Base-by-base conservation (phyloP, 2,797 vertebrate genomes). In the Chelon auratus region DNA sequence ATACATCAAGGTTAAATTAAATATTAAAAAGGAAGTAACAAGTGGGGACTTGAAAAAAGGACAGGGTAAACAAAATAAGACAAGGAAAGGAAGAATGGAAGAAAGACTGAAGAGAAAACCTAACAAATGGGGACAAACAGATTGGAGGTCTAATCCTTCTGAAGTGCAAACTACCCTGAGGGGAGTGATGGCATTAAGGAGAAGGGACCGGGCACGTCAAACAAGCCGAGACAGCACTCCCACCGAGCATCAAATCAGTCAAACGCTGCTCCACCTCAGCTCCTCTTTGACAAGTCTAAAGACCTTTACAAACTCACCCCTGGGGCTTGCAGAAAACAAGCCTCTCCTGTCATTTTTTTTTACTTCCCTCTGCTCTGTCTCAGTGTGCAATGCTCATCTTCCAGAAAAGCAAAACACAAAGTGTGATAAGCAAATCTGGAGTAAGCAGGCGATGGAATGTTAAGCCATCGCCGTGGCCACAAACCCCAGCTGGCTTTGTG, bases 211-310 rank as follows among this genome's bases (percentile, higher is more conserved):
- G 83, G 87, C 82, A 87, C 47, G 72, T 80, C 78, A 1, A 57
- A 88, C 91, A 91, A 87, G 88, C 85, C 65, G 54, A 40, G 82
- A 87, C 91, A 90, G 69, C 65, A 22, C 77, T 83, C 78, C 80
- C 67, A 59, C 74, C 45, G 22, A 75, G 77, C 67, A 76, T 26
- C 67, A 58, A 84, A 63, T 12, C 82, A 68, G 63, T 60, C 71
- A 62, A 82, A 66, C 61, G 4, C 70, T 50, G 78, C 79, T 74
- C 73, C 72, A 84, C 87, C 86, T 84, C 83, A 75, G 72, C 80
- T 77, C 43, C 65, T 75, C 75, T 72, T 66, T 80, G 67, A 81
- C 75, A 85, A 47, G 30, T 45, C 66, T 68, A 70, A 63, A 86
- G 75, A 76, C 68, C 78, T 80, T 61, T 68, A 69, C 66, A 75